A percentile compares a stretch with the other conserved stretches of the same genome.
Conservation (phyloP, 23 tunicate species). For the Phallusia fumigata region DNA sequence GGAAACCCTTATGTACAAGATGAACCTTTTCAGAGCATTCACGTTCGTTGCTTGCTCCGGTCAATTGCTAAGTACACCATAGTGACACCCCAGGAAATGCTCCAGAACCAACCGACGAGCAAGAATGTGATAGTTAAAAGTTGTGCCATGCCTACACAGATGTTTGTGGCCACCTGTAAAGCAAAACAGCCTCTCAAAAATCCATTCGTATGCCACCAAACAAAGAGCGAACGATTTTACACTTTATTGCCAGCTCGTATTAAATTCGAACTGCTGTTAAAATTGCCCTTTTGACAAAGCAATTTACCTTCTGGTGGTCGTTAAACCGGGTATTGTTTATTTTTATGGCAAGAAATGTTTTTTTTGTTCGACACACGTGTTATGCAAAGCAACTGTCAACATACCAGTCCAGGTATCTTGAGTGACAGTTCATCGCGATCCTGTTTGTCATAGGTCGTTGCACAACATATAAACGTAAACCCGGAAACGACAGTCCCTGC, state of each 20-base stretch:
- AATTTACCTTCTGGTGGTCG: too few species aligned
- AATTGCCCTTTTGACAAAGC: too few species aligned
- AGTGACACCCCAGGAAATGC: constrained; percentile 80
- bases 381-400: not conserved
- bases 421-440: constrained; percentile 35
- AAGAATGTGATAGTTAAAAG: constrained; percentile 72
- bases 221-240: not conserved
- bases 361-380: too few species aligned
- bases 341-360: too few species aligned
- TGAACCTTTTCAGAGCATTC: too few species aligned
- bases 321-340: too few species aligned
- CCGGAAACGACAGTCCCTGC: constrained; percentile 79
- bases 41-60: not conserved
- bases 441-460: constrained; percentile 64
- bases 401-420: constrained; percentile 74
- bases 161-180: constrained; percentile 56
- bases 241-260: not conserved
- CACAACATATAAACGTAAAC: constrained; percentile 71
- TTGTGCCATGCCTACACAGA: constrained; percentile 66
- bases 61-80: constrained; percentile 81
- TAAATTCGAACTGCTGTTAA: not conserved
- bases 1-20: too few species aligned
- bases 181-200: too few species aligned
- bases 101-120: constrained; percentile 92
- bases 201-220: not conserved